Evolutionary conservation across 2,113 vertebrate genomes (phyloP), one percentile per base, ranked within the genome.

Genomic region (Cisticola juncidis): DNA sequence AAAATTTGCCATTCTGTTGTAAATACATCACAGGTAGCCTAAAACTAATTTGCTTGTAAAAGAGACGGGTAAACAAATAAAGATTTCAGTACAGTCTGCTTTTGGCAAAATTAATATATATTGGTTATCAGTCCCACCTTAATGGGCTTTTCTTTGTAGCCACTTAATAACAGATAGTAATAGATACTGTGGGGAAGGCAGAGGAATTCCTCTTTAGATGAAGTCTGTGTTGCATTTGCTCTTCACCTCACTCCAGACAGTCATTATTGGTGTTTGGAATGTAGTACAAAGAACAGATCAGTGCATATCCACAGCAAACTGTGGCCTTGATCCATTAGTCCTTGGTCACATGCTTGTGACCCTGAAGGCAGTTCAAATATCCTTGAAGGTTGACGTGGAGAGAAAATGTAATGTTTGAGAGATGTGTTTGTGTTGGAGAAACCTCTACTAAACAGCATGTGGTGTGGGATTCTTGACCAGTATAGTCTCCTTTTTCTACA

Each of bases 101-200:
- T 71, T 93, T 84, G 74, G 22, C 9, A 24, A 61, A 76, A 36
- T 51, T 71, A 14, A n/a, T 40, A 3, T 21, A 2, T 72, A 45
- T 89, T 96, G 58, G 71, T 96, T 60, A 40, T 91, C 78, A 70
- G 17, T 35, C 64, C 82, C 61, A 80, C 92, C 90, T 81, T 86
- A 66, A 94, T 90, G 81, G 83, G 54, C 28, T 91, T 60, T 45
- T 88, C 62, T 88, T 89, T 95, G 78, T 68, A 96, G 81, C 66
- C 29, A 40, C 36, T 47, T 82, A 78, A 61, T 91, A 45, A 62
- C 13, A 10, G 24, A 31, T 50, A 53, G 25, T 24, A 54, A 47
- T 9, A 47, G 40, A 35, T 68, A 28, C 9, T 58, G 5, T 81
- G 50, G 7, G 33, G 42, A 81, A 66, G 40, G n/a, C 31, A 79